Evolutionary conservation across 2,113 vertebrate species (phyloP).

Genomic region (Tetraodon nigroviridis): DNA sequence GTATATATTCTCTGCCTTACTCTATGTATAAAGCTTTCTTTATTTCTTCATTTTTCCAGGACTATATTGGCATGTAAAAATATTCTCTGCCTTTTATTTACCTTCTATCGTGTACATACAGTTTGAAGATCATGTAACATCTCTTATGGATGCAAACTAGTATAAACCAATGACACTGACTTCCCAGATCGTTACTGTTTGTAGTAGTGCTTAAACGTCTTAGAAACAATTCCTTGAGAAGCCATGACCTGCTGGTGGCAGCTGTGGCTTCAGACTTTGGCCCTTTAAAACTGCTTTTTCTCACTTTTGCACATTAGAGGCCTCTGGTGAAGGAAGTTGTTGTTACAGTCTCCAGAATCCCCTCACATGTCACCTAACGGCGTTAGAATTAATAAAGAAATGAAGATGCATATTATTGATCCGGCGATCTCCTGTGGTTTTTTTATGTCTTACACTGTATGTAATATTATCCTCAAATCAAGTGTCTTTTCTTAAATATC

Average conservation of each 20-base stretch:
- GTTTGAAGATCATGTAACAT: conserved; percentile 71
- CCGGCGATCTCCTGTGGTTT: background rate
- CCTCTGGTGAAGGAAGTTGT: conserved; percentile 40
- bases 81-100: conserved; percentile 76
- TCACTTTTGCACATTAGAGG: conserved; percentile 63
- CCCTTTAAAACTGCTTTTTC: conserved; percentile 64
- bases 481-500: no score
- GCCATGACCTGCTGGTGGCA: conserved; percentile 57
- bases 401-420: conserved; percentile 34
- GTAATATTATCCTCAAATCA: background rate
- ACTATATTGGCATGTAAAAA: conserved; percentile 86
- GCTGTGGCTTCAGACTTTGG: conserved; percentile 50
- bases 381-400: conserved; percentile 44
- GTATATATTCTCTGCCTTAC: conserved; percentile 91
- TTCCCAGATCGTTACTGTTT: conserved; percentile 42
- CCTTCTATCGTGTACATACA: conserved; percentile 80
- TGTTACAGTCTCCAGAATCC: conserved; percentile 44
- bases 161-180: conserved; percentile 56
- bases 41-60: conserved; percentile 68
- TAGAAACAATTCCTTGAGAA: conserved; percentile 22
- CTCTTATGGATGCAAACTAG: conserved; percentile 76
- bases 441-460: background rate
- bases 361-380: conserved; percentile 42
- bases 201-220: conserved; percentile 12
- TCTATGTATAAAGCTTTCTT: conserved; percentile 77